Evolutionary conservation across 2,113 vertebrate species (phyloP).

Genomic region (Saguinus midas): DNA sequence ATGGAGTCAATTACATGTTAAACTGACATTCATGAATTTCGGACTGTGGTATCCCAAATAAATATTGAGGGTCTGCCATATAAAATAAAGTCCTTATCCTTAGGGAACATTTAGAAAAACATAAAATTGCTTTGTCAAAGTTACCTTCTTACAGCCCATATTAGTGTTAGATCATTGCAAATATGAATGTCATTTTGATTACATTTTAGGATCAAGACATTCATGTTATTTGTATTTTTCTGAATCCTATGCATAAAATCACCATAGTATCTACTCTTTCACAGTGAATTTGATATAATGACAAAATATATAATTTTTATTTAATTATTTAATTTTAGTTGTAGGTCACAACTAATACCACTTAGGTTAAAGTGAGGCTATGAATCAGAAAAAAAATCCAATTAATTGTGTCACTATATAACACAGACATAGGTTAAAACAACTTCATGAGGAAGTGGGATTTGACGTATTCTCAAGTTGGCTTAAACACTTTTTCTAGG

Average conservation of each 20-base stretch:
- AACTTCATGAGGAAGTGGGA: not conserved
- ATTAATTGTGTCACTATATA: not conserved
- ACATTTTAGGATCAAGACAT: not conserved
- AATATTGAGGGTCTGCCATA: conserved; percentile 31
- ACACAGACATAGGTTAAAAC: not conserved
- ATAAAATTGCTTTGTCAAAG: not conserved
- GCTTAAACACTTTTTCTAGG: conserved; percentile 55
- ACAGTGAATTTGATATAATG: not conserved
- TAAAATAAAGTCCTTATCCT: conserved; percentile 50
- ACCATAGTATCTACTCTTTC: not conserved
- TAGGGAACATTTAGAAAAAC: conserved; percentile 12
- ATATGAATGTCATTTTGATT: not conserved
- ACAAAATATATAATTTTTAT: not conserved
- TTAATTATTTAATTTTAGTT: not conserved
- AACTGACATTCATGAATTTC: conserved; percentile 37
- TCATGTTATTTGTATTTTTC: not conserved
- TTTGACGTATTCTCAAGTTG: not conserved
- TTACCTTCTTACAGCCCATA: not conserved
- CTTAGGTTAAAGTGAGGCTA: conserved; percentile 20
- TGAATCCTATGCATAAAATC: not conserved
- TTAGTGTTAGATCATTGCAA: not conserved
- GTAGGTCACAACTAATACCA: not conserved
- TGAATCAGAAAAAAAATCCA: not conserved
- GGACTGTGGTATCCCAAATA: conserved; percentile 14
- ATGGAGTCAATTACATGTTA: conserved; percentile 31